A percentile compares a stretch with the other conserved stretches of the same genome.
phyloP scores from a whole-genome alignment of 2,113 vertebrate species.

The Ptyas mucosa region DNA sequence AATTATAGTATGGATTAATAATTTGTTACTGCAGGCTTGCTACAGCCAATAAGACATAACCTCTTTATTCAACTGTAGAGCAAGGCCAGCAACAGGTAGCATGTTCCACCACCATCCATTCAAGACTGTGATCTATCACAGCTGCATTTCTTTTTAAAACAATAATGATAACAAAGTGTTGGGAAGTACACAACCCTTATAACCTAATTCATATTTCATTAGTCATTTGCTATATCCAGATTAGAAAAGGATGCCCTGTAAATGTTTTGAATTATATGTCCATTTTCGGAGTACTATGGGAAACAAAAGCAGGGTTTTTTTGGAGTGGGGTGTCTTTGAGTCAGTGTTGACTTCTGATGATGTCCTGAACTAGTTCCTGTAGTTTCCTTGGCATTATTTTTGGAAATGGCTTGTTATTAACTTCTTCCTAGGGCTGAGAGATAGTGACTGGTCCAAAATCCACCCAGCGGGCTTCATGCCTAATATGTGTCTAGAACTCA shows the following conservation, averaged over 20 bases:
- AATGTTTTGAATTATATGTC: not conserved
- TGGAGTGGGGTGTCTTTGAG: not conserved
- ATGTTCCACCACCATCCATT: not conserved
- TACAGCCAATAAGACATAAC: not conserved
- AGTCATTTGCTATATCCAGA: not conserved
- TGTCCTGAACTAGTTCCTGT: not conserved
- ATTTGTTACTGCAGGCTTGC: not conserved
- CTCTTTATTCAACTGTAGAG: not conserved
- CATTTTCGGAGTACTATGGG: not conserved
- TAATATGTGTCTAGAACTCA: not conserved
- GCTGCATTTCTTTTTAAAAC: not conserved
- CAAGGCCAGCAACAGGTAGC: not conserved
- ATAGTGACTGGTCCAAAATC: not conserved
- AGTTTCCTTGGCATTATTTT: not conserved
- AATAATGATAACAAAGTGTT: not conserved
- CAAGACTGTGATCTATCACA: not conserved
- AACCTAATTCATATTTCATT: not conserved
- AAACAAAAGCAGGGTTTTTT: not conserved
- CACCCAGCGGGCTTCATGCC: not conserved
- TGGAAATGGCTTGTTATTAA: not conserved
- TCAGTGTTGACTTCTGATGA: not conserved
- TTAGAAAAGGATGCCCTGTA: not conserved
- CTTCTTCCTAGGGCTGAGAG: not conserved
- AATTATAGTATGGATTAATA: not conserved
- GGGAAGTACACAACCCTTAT: not conserved